phyloP scores from a whole-genome alignment of 2,888 invertebrate genomes.

The Conomelus anceps region DNA sequence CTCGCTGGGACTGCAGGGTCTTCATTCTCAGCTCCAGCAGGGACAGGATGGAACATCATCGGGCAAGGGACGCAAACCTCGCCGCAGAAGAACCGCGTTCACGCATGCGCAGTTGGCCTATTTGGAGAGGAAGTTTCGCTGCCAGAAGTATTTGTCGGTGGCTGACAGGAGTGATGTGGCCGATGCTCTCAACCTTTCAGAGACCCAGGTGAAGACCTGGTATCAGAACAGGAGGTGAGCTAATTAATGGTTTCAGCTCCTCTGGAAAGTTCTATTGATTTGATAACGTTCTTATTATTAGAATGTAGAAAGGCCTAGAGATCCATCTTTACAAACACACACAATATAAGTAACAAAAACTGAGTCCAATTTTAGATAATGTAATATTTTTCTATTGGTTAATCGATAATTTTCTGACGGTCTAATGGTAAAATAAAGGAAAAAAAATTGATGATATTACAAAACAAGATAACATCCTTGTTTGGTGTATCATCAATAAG shows the following conservation, averaged over 20 bases:
- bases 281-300: too few relatives aligned
- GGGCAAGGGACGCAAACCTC: slow-evolving; percentile 63
- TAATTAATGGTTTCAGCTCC: background rate
- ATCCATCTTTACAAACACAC: too few relatives aligned
- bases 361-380: too few relatives aligned
- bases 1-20: slow-evolving; percentile 18
- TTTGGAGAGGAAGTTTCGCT: slow-evolving; percentile 83
- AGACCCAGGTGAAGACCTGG: slow-evolving; percentile 93
- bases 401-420: too few relatives aligned
- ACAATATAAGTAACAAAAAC: too few relatives aligned
- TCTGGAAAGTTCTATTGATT: too few relatives aligned
- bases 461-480: too few relatives aligned
- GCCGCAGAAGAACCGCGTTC: slow-evolving; percentile 82
- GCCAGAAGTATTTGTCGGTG: slow-evolving; percentile 89
- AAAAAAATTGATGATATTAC: too few relatives aligned
- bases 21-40: slow-evolving; percentile 35
- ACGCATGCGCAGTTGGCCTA: slow-evolving; percentile 90
- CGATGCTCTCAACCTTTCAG: slow-evolving; percentile 78
- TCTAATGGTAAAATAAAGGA: too few relatives aligned
- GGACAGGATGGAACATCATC: slow-evolving; percentile 47
- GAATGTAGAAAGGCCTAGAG: too few relatives aligned
- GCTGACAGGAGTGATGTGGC: slow-evolving; percentile 91
- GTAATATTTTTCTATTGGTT: too few relatives aligned
- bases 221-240: slow-evolving; percentile 37
- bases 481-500: too few relatives aligned